phyloP scores from a whole-genome alignment of 92 coral and sea anemone genomes.

The Phymanthus crucifer region DNA sequence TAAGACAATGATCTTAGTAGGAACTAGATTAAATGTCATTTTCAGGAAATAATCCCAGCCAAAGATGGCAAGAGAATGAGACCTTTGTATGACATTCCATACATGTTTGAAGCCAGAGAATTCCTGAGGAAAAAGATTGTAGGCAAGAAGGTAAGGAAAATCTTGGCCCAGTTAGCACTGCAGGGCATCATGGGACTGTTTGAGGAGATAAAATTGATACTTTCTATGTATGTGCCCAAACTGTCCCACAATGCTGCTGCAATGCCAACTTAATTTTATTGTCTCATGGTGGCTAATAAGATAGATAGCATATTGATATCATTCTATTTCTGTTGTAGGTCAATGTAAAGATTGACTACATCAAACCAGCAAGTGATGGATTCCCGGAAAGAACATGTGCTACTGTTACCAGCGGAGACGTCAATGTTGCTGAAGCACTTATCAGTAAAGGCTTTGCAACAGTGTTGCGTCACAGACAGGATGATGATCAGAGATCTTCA shows the following conservation, averaged over 20 bases:
- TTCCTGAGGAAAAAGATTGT: conserved; percentile 89
- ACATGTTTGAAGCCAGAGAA: conserved; percentile 99
- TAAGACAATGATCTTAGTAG: too few species aligned
- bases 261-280: too few species aligned
- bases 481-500: conserved; percentile 96
- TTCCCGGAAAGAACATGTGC: conserved; percentile 96
- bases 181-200: too few species aligned
- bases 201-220: too few species aligned
- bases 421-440: conserved; percentile 94
- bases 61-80: conserved; percentile 79
- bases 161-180: too few species aligned
- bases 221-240: too few species aligned
- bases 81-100: conserved; percentile 89
- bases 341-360: conserved; percentile 82
- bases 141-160: conserved; percentile 79
- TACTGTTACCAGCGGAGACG: conserved; percentile 80
- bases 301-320: too few species aligned
- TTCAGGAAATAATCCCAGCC: conserved; percentile 57
- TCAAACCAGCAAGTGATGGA: conserved; percentile 94
- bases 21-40: neutral
- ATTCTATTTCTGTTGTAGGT: conserved; percentile 53
- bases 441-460: conserved; percentile 97
- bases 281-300: too few species aligned
- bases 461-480: conserved; percentile 95
- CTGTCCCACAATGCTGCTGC: too few species aligned